Percentiles rank a stretch among this genome's conserved stretches.
Conservation (phyloP, 2,888 invertebrate species). For the Harmothoe impar region DNA sequence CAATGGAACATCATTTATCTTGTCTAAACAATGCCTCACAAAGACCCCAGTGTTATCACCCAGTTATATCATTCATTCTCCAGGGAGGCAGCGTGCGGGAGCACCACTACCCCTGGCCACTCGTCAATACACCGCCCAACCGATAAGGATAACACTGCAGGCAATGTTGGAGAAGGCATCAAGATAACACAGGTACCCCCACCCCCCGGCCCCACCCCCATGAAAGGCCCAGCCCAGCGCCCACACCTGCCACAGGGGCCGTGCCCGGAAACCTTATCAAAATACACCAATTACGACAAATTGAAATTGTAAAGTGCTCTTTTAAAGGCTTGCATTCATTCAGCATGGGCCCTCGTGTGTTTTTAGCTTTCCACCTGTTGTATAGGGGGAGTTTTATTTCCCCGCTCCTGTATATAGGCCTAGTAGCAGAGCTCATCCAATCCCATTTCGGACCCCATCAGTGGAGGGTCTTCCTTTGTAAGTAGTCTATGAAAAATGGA, state of each 20-base stretch:
- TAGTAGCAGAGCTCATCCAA: not conserved
- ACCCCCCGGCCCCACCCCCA: not conserved
- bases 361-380: not conserved
- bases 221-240: not conserved
- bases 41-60: not conserved
- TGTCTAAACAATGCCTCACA: slow-evolving; percentile 41
- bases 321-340: slow-evolving; percentile 4
- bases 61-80: slow-evolving; percentile 13
- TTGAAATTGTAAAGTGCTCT: slow-evolving; percentile 39
- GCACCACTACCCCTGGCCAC: not conserved
- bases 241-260: not conserved
- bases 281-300: slow-evolving; percentile 54
- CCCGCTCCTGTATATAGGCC: not conserved
- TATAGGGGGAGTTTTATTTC: not conserved
- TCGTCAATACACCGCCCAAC: not conserved
- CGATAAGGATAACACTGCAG: slow-evolving; percentile 9
- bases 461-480: not conserved
- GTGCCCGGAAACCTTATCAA: not conserved
- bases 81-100: not conserved
- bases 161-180: not conserved
- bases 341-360: not conserved
- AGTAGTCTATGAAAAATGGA: slow-evolving; percentile 44
- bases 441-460: not conserved
- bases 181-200: not conserved
- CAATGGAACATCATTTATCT: slow-evolving; percentile 43